Evolutionary conservation across 2,888 invertebrate genomes (phyloP).

Genomic region (Ischnus inquisitorius): DNA sequence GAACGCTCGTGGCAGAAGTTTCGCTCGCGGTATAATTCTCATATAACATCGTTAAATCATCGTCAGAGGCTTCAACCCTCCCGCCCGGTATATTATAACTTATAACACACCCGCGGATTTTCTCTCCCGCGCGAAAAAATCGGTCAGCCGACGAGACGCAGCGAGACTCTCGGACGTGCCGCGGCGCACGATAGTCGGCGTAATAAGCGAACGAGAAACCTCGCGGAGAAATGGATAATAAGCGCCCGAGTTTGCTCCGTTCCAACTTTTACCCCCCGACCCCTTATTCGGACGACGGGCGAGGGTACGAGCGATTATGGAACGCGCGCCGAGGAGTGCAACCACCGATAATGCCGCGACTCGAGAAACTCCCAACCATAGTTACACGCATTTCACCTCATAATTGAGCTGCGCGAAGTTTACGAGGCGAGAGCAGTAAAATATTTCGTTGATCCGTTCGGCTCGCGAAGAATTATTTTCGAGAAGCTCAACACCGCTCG

Average conservation of each 20-base stretch:
- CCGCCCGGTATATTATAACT: slow-evolving; percentile 20
- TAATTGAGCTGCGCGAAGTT: background rate
- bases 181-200: slow-evolving; percentile 26
- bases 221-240: slow-evolving; percentile 56
- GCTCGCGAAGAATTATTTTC: background rate
- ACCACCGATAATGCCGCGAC: too few relatives aligned
- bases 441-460: background rate
- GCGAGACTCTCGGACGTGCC: background rate
- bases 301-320: slow-evolving; percentile 42
- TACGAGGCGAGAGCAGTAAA: background rate
- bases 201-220: slow-evolving; percentile 54
- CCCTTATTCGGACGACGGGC: slow-evolving; percentile 3
- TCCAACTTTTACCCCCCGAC: background rate
- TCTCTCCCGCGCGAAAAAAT: slow-evolving; percentile 24
- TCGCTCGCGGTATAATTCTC: slow-evolving; percentile 61
- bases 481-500: background rate
- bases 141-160: background rate
- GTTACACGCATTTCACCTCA: too few relatives aligned
- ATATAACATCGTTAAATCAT: slow-evolving; percentile 69
- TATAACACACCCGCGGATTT: slow-evolving; percentile 14
- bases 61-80: slow-evolving; percentile 34
- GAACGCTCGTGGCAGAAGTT: slow-evolving; percentile 7
- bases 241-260: slow-evolving; percentile 16
- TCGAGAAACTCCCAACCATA: too few relatives aligned
- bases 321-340: background rate